Percentiles rank a stretch among this genome's conserved stretches.
phyloP scores from a whole-genome alignment of 1,140 invertebrate species.

The Hycleus phaleratus region DNA sequence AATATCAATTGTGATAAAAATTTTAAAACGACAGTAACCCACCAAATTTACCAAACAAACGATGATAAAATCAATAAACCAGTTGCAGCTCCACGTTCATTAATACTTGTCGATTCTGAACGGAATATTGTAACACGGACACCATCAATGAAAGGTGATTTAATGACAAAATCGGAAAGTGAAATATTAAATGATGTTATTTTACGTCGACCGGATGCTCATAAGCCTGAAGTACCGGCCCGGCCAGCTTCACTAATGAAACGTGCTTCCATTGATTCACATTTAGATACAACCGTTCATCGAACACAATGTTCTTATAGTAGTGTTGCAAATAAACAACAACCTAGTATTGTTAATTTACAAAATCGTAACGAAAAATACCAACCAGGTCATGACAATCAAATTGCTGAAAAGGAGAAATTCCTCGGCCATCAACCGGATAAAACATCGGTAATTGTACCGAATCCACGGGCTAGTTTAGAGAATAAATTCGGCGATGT shows the following conservation, averaged over 20 bases:
- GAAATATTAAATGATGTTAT: conserved; percentile 22
- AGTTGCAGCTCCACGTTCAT: conserved; percentile 27
- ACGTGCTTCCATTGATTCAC: not conserved
- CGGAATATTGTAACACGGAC: conserved; percentile 4
- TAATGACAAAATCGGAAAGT: conserved; percentile 20
- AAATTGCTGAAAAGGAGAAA: conserved; percentile 37
- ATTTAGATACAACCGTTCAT: conserved; percentile 21
- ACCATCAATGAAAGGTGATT: conserved; percentile 10
- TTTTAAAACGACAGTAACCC: conserved; percentile 20
- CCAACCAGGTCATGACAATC: conserved; percentile 35
- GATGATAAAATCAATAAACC: conserved; percentile 19
- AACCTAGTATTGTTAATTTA: conserved; percentile 36
- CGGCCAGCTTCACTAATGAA: conserved; percentile 53
- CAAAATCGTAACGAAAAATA: conserved; percentile 27
- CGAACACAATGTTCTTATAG: conserved; percentile 35
- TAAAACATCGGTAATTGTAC: conserved; percentile 28
- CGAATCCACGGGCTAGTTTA: conserved; percentile 14
- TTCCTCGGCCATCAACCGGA: conserved; percentile 33
- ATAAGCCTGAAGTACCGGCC: conserved; percentile 63
- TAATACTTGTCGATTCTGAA: conserved; percentile 5
- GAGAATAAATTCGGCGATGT: not conserved
- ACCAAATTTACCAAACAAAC: not conserved
- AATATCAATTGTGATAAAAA: conserved; percentile 14
- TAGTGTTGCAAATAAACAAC: conserved; percentile 36
- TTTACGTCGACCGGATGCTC: conserved; percentile 24